A percentile compares a stretch with the other conserved stretches of the same genome.
Conservation (phyloP, 2,113 vertebrate species). For the Python bivittatus region DNA sequence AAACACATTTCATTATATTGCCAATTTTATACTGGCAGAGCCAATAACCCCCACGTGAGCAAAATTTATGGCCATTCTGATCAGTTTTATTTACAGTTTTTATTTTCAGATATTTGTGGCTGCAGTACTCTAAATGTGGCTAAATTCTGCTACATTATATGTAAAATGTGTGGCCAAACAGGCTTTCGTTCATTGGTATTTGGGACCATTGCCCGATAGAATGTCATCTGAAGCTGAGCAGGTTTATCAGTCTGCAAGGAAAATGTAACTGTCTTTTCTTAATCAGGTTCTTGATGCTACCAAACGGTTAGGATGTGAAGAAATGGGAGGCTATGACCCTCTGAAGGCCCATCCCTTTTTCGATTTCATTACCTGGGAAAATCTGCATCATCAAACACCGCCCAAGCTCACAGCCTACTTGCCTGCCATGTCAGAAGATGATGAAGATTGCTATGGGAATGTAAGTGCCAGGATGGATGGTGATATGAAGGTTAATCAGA, state of each 20-base stretch:
- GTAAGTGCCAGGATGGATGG: conserved; percentile 70
- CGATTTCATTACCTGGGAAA: conserved; percentile 89
- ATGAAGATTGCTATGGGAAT: conserved; percentile 98
- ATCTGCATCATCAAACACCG: conserved; percentile 90
- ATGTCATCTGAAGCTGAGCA: neutral
- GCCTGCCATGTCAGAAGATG: conserved; percentile 98
- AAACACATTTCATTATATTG: too few relatives aligned
- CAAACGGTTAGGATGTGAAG: conserved; percentile 94
- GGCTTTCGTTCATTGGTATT: neutral
- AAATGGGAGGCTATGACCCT: conserved; percentile 91
- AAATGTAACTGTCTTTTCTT: conserved; percentile 21
- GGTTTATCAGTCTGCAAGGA: neutral
- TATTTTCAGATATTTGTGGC: too few relatives aligned
- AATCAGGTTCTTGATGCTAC: conserved; percentile 90
- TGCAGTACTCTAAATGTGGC: too few relatives aligned
- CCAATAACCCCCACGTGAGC: too few relatives aligned
- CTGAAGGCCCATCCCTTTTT: conserved; percentile 94
- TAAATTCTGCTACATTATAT: too few relatives aligned
- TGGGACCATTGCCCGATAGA: neutral
- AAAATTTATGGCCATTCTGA: too few relatives aligned
- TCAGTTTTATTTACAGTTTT: too few relatives aligned
- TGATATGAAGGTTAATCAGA: neutral
- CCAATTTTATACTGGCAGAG: too few relatives aligned
- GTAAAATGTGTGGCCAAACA: too few relatives aligned
- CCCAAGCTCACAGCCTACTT: conserved; percentile 96